Base-by-base conservation (phyloP, 2,797 vertebrate species). In the Steatocranus sp. region DNA sequence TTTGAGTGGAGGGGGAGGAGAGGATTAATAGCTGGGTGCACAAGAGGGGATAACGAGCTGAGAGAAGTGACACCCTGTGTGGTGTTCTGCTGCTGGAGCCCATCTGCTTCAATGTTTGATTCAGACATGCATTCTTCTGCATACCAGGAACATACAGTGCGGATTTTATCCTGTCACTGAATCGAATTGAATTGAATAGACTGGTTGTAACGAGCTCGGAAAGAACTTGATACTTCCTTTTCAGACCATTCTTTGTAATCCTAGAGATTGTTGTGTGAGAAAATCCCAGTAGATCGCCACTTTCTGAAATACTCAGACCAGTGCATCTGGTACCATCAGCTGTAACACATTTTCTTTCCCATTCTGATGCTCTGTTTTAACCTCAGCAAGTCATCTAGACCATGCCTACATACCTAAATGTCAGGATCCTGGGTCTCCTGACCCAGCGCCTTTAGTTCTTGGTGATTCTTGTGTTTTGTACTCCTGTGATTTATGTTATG, bases 1-100 rank as follows among this genome's bases (percentile, higher is more conserved):
- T 83, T 81, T 80, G 75, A 83, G 85, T 84, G 76, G 48, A 89
- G 73, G 50, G 18, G 58, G 82, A 66, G 56, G 81, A 79, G 11
- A n/a, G 68, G 51, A 18, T 27, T 75, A 41, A 79, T 75, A 23
- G 4, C 53, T 50, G 56, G 36, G n/a, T 48, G 53, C 54, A 41
- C 36, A 53, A 43, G 20, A 49, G 17, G 17, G 17, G 20, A 10
- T 80, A 68, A 58, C 9, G 25, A 61, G 32, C 11, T 36, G 58
- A 61, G 32, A 61, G 58, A 36, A 12, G 58, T 36, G 32, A 20
- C 58, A 61, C 58, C 32, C 18, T 32, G 17, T 58, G 54, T 58
- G 54, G 54, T 58, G 15, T 30, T 54, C 53, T 30, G 53, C 53
- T 56, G 25, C 14, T 56, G 25, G 4, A 56, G 53, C 53, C 25